Evolutionary conservation across 2,888 invertebrate genomes (phyloP).

Genomic region (Balanococcus diminutus): DNA sequence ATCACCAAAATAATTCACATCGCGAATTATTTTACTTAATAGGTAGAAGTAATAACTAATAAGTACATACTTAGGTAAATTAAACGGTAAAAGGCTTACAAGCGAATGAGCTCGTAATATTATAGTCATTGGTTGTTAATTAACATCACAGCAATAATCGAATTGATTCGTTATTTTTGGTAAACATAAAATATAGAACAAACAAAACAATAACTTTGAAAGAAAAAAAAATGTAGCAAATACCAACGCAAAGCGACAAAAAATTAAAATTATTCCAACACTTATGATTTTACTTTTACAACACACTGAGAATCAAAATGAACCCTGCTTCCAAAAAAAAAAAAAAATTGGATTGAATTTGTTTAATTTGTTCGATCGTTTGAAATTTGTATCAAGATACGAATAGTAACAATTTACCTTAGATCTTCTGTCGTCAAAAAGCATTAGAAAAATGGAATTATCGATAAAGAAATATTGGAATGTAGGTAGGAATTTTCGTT

Average conservation of each 20-base stretch:
- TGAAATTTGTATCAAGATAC: neutral
- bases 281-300: neutral
- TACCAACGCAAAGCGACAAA: neutral
- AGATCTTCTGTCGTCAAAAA: neutral
- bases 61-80: neutral
- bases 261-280: neutral
- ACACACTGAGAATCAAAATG: neutral
- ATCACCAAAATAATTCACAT: neutral
- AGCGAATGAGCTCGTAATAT: neutral
- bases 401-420: neutral
- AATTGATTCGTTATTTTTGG: neutral
- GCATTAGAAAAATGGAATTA: neutral
- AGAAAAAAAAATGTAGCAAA: neutral
- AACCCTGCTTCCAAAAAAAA: neutral
- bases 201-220: neutral
- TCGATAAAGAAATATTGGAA: neutral
- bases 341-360: neutral
- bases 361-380: neutral
- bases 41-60: neutral
- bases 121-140: slow-evolving; percentile 9
- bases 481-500: neutral
- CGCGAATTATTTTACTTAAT: neutral
- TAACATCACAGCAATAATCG: slow-evolving; percentile 12
- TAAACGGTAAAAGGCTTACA: neutral
- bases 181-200: neutral